Base-by-base conservation (phyloP, 1,140 invertebrate genomes). In the Apis dorsata region DNA sequence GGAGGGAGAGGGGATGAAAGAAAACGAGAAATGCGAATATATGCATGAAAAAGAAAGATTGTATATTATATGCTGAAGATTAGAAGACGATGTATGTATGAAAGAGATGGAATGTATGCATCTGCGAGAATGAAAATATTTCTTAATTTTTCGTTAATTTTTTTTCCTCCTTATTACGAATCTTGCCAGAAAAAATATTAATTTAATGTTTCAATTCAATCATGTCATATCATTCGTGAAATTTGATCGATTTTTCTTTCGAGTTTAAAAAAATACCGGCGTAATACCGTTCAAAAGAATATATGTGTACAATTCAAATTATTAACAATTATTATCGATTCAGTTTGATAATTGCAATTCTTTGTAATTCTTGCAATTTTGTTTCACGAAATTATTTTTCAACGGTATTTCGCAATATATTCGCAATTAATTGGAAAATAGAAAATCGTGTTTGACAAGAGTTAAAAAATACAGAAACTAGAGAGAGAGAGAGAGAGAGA, bases 1-100 rank as follows among this genome's bases (percentile, higher is more conserved):
- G 65, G 66, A 71, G 55, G 34, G 59, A 79, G 53, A 34, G 34
- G 15, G 70, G 62, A 53, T 69, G 72, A 59, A 51, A 71, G 63
- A 68, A 21, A 24, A 60, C 11, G 59, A 73, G 51, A 79, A 53
- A 44, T 44, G 62, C 51, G 59, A n/a, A 34, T 69, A 66, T 28
- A 51, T 78, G n/a, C 17, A 63, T 24, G 59, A 51, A 69, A 57
- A n/a, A 55, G 72, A 51, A 71, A 75, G 44, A 71, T 73, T 66
- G 71, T 78, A 80, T 77, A 82, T 69, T 76, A 66, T 77, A 82
- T 44, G 59, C 19, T 21, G 44, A 66, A 51, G 68, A n/a, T 24
- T 44, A 63, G 60, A 28, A 44, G 66, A 12, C 70, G 49, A 55
- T 28, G 49, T 63, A 24, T 44, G 34, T 44, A 5, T 44, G n/a